Conservation (phyloP, 1,140 invertebrate species). For the Papilio polytes region DNA sequence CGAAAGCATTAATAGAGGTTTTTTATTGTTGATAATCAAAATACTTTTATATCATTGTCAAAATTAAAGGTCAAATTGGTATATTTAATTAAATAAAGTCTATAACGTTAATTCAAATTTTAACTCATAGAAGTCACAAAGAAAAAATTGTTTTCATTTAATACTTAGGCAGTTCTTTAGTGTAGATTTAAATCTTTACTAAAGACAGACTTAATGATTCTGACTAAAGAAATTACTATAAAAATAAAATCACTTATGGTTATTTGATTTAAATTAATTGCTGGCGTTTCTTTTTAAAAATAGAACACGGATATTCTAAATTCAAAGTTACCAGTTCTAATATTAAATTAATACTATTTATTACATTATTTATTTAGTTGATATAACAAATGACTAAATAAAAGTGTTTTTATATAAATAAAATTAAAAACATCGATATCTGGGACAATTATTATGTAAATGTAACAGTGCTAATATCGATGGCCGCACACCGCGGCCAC, state of each 20-base stretch:
- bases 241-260: no score
- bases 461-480: conserved; percentile 48
- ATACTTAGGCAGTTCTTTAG: no score
- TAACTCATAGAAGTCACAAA: no score
- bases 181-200: no score
- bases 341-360: conserved; percentile 26
- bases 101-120: no score
- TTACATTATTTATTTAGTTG: background rate
- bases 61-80: conserved; percentile 24
- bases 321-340: background rate
- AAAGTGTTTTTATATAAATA: background rate
- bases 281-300: no score
- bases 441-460: background rate
- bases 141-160: no score
- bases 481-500: conserved; percentile 74
- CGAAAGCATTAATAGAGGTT: conserved; percentile 27
- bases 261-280: no score
- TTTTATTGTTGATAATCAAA: conserved; percentile 20
- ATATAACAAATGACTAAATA: background rate
- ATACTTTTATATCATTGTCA: background rate
- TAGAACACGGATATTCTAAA: no score
- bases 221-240: no score
- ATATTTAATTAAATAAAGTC: background rate
- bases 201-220: no score
- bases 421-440: conserved; percentile 13